Evolutionary conservation across 2,888 invertebrate species (phyloP).

Genomic region (Dastarcus helophoroides): DNA sequence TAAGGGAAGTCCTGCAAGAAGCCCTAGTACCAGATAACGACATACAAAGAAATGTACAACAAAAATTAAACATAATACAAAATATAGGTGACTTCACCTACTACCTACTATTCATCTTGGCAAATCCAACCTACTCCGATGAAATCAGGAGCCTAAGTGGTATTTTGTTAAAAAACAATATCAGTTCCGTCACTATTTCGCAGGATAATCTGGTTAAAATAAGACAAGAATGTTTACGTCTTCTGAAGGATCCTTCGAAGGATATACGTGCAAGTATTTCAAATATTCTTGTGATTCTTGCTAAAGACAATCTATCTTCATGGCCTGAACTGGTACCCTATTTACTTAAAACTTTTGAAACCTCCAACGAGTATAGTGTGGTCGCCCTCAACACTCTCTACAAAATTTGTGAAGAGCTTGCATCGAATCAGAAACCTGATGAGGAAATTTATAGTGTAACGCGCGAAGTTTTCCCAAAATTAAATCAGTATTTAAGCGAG

Average conservation of each 20-base stretch:
- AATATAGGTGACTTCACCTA: slow-evolving; percentile 97
- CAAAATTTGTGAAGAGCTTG: slow-evolving; percentile 93
- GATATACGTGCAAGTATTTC: slow-evolving; percentile 94
- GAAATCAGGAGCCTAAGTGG: slow-evolving; percentile 93
- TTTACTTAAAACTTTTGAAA: slow-evolving; percentile 80
- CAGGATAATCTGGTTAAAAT: slow-evolving; percentile 85
- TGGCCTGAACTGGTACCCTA: slow-evolving; percentile 93
- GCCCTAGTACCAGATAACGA: slow-evolving; percentile 95
- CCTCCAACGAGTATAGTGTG: slow-evolving; percentile 87
- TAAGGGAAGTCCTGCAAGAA: slow-evolving; percentile 90
- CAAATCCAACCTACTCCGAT: slow-evolving; percentile 89
- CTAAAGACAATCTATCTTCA: slow-evolving; percentile 75
- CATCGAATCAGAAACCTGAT: slow-evolving; percentile 33
- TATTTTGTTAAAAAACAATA: slow-evolving; percentile 94
- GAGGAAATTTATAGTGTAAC: slow-evolving; percentile 26
- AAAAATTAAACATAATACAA: slow-evolving; percentile 95
- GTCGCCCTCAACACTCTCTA: slow-evolving; percentile 95
- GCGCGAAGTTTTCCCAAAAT: slow-evolving; percentile 28
- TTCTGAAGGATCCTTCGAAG: slow-evolving; percentile 87
- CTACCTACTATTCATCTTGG: slow-evolving; percentile 93
- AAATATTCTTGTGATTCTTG: slow-evolving; percentile 92
- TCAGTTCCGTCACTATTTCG: slow-evolving; percentile 79
- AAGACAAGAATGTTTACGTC: slow-evolving; percentile 85
- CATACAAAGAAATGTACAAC: slow-evolving; percentile 90
- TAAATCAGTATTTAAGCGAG: slow-evolving; percentile 23